Evolutionary conservation across 2,797 vertebrate genomes (phyloP).

Genomic region (Pseudocheirus occidentalis): DNA sequence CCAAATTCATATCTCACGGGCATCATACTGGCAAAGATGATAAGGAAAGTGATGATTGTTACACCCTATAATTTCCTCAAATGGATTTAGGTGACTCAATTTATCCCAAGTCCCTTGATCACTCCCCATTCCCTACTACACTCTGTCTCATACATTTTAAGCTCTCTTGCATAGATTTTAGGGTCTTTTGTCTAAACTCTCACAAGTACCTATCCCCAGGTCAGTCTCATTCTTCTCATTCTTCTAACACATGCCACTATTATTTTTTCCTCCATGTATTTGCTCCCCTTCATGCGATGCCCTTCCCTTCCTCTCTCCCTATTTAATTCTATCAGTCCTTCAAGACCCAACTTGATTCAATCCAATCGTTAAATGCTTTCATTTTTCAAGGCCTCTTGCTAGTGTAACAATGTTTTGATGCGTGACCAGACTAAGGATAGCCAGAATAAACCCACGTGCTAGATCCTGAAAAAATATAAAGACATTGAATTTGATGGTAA

Average conservation of each 20-base stretch:
- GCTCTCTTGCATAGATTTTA: neutral
- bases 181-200: neutral
- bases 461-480: neutral
- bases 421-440: neutral
- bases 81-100: neutral
- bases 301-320: neutral
- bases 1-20: neutral
- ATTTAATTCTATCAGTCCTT: neutral
- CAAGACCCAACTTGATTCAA: neutral
- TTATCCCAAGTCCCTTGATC: neutral
- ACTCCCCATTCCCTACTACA: neutral
- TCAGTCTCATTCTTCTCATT: neutral
- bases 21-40: neutral
- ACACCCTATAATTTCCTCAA: neutral
- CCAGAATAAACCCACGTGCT: neutral
- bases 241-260: neutral
- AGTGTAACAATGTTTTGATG: neutral
- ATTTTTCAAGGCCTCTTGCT: neutral
- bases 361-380: neutral
- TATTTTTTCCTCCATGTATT: neutral
- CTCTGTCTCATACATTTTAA: neutral
- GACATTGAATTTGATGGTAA: neutral
- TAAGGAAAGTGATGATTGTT: neutral
- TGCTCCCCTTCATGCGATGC: neutral
- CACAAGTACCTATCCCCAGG: neutral